These are phyloP conservation scores for Pangasius krempfi DNA, from an alignment of 2,797 vertebrate genomes.

Conservation along the genomic window DNA sequence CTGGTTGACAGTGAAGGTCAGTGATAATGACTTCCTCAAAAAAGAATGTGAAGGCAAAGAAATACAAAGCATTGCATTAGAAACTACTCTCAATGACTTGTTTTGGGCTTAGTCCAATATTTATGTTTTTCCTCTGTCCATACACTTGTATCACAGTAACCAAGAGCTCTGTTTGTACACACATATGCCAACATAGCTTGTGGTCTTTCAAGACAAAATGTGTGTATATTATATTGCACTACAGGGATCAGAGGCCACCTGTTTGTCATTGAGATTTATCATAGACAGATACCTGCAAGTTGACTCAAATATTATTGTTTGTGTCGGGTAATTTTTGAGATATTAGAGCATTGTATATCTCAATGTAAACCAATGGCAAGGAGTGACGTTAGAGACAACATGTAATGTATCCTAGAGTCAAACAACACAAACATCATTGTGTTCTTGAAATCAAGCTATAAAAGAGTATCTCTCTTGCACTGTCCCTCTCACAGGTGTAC, in stretches of 20 bases:
- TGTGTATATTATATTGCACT: neutral
- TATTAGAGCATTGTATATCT: neutral
- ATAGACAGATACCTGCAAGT: neutral
- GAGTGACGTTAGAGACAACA: neutral
- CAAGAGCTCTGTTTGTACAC: neutral
- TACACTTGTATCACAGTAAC: neutral
- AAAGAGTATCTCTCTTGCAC: neutral
- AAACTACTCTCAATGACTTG: neutral
- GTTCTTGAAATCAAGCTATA: neutral
- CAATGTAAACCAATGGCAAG: too few species aligned
- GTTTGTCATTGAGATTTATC: neutral
- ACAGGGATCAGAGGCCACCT: neutral
- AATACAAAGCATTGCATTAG: neutral
- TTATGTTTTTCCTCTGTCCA: neutral
- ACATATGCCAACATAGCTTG: neutral
- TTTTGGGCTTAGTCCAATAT: neutral
- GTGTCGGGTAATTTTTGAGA: neutral
- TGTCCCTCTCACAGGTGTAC: slow-evolving; percentile 76
- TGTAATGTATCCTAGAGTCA: neutral
- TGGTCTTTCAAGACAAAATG: neutral
- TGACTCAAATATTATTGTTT: neutral
- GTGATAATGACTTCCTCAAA: slow-evolving; percentile 11
- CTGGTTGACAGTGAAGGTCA: neutral
- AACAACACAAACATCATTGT: neutral
- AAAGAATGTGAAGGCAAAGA: neutral